Evolutionary conservation across 1,140 invertebrate genomes (phyloP), one percentile per base, ranked within the genome.

Genomic region (Rhagoletis zephyria): DNA sequence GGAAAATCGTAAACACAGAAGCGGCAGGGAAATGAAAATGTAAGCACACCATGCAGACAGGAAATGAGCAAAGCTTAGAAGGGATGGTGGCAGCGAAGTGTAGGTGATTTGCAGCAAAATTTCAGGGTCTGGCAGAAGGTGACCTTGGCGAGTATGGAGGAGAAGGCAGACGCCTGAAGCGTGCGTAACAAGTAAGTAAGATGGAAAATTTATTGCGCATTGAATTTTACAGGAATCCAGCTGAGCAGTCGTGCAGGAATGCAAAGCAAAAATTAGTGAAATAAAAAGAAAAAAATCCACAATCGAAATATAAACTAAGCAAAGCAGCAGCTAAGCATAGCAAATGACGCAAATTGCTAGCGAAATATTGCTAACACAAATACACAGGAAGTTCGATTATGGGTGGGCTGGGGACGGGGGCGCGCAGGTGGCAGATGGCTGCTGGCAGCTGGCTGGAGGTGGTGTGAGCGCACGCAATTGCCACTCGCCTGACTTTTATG

Each of bases 401-500:
- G 30, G 74, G 48, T 81, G 74, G 48, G 51, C 45, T 63, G 61
- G 61, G 7, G 9, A 14, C 12, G 7, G 9, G 61, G 4, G 4
- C n/a, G 5, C 74, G 19, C 74, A 81, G 74, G 48, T 81, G 74
- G 74, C 74, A 56, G 30, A 51, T 14, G 30, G 19, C 10, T 3
- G 1, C 74, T 16, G 16, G 56, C n/a, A 74, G 42, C 67, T n/a
- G 67, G 42, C 9, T 74, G 42, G 1, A 4, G 48, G 48, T 14
- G 16, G 61, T 5, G 4, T 77, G 70, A 4, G 74, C 74, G 45
- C 74, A 81, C 14, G 74, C 74, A 81, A 59, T 81, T 81, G 74
- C 74, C 74, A 81, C 48, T 81, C 48, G 74, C 1, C 48, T 81
- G 74, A 81, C n/a, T 81, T 81, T 81, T 81, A 81, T 81, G 74